Evolutionary conservation across 2,888 invertebrate genomes (phyloP), one percentile per base, ranked within the genome.

Genomic region (Azorinus chamasolen): DNA sequence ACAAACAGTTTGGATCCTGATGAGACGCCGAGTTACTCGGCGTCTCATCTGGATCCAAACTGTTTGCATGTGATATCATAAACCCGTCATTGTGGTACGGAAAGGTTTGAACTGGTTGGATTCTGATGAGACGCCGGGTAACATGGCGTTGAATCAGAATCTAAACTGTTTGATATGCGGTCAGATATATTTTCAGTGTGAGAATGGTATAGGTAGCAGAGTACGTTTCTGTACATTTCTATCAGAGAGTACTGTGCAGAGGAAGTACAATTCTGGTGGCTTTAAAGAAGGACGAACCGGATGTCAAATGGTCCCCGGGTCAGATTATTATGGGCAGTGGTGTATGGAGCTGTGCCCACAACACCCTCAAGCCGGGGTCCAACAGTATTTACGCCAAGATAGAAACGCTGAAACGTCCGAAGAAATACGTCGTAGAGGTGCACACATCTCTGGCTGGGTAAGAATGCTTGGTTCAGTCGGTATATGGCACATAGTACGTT

Each of bases 221-320:
- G 24, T n/a, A 48, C 48, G 12, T n/a, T n/a, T 1, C 1, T 5
- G 10, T 48, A 2, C 32, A 32, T 32, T 32, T 22, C 43, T 48
- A 48, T 18, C 61, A 83, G 83, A 63, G 79, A 51, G 77, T 79
- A 0, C 25, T 83, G n/a, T 83, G 83, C 45, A 71, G 55, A 45
- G 76, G 74, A 14, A 46, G 61, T 14, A 73, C 64, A 45, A 77
- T 83, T 14, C 65, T 79, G n/a, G 77, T 83, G 8, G 73, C 76
- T 0, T 25, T 83, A 32, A 71, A 76, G 20, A 58, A 62, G 6
- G 70, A 76, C 58, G 22, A 57, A 48, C 76, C 59, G 20, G 62
- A 65, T 45, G 76, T 68, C 25, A 50, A 45, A 43, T 83, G 79
- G 83, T 57, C 24, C 45, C 41, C 57, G 4, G 83, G 83, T 3